phyloP scores from a whole-genome alignment of 1,140 invertebrate species.

The Philopotamus ludificatus region DNA sequence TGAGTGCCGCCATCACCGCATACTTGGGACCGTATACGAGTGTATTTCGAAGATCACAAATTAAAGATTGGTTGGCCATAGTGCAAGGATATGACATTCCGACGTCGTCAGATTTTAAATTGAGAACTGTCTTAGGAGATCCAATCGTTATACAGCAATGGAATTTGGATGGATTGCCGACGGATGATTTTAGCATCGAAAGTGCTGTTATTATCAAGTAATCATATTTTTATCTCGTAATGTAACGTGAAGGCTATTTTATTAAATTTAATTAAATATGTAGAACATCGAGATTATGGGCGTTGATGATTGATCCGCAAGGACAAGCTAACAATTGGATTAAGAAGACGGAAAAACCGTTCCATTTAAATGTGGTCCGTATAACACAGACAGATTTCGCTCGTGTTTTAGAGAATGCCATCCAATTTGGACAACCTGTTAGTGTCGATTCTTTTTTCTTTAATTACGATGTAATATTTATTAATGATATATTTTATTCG shows the following conservation, averaged over 20 bases:
- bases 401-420: constrained; percentile 84
- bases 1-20: constrained; percentile 84
- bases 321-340: constrained; percentile 93
- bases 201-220: constrained; percentile 88
- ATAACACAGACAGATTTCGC: constrained; percentile 81
- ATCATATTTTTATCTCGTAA: constrained; percentile 27
- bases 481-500: constrained; percentile 45
- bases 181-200: constrained; percentile 86
- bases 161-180: constrained; percentile 88
- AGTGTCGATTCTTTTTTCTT: constrained; percentile 30
- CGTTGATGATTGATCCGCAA: constrained; percentile 94
- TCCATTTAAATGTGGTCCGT: constrained; percentile 80
- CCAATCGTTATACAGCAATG: constrained; percentile 85
- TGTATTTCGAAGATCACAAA: constrained; percentile 62
- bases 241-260: background rate
- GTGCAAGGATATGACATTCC: constrained; percentile 68
- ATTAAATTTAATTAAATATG: constrained; percentile 19
- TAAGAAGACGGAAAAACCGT: constrained; percentile 88
- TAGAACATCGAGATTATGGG: constrained; percentile 82
- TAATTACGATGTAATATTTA: background rate
- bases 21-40: constrained; percentile 90
- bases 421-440: constrained; percentile 89
- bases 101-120: constrained; percentile 71
- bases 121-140: constrained; percentile 77
- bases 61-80: constrained; percentile 71